Conservation (phyloP, 2,797 vertebrate species). For the Ceryle rudis region DNA sequence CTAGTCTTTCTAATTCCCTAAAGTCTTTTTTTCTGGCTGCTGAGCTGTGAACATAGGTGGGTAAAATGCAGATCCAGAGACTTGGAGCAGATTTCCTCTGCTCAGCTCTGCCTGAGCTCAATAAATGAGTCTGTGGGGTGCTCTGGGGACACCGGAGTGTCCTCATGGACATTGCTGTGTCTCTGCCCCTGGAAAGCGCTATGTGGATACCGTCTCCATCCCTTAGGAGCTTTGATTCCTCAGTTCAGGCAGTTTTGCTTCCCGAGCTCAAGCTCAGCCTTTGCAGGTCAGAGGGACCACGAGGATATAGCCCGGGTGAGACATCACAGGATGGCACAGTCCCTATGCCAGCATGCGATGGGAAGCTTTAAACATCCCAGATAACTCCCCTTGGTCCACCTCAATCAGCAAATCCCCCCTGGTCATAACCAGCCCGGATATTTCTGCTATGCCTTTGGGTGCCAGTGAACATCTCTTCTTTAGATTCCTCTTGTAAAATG, state of each 20-base stretch:
- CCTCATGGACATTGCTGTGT: neutral
- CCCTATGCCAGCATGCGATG: neutral
- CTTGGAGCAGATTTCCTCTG: neutral
- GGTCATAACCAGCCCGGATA: neutral
- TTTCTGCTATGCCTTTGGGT: neutral
- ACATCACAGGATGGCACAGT: neutral
- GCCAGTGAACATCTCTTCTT: neutral
- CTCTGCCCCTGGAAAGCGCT: neutral
- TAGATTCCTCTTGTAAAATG: neutral
- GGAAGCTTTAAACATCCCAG: neutral
- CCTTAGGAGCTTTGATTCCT: neutral
- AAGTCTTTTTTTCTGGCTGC: neutral
- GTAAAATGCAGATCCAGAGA: neutral
- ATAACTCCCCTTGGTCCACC: neutral
- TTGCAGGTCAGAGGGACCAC: fast-evolving
- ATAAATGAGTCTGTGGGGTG: neutral
- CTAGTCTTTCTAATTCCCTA: neutral
- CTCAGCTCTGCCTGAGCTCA: neutral
- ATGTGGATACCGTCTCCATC: fast-evolving
- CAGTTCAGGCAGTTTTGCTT: neutral
- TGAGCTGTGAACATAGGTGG: neutral
- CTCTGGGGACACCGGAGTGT: neutral
- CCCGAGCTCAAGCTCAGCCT: neutral
- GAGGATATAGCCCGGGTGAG: neutral
- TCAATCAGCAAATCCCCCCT: neutral